Evolutionary conservation across 2,797 vertebrate genomes (phyloP).

Genomic region (Argya squamiceps): DNA sequence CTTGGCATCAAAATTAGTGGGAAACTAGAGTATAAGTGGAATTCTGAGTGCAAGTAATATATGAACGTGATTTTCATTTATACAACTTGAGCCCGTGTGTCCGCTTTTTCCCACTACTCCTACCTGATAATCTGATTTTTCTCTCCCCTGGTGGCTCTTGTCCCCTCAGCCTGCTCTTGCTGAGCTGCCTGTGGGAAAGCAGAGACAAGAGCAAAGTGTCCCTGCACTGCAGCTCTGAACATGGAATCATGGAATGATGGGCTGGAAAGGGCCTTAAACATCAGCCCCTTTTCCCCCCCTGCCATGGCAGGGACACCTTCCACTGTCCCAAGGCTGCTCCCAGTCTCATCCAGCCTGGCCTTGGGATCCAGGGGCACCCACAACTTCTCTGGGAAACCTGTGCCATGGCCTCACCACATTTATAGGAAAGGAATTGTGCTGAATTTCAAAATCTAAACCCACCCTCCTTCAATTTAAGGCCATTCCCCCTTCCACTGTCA

Average conservation of each 20-base stretch:
- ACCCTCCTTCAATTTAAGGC: background rate
- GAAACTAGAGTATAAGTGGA: background rate
- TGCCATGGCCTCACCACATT: accelerated
- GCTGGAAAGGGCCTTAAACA: background rate
- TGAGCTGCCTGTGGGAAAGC: background rate
- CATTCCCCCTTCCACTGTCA: accelerated
- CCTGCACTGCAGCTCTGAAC: background rate
- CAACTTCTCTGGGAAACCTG: background rate
- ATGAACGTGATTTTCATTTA: background rate
- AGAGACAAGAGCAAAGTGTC: background rate
- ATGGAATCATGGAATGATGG: background rate
- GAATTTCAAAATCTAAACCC: accelerated
- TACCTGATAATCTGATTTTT: background rate
- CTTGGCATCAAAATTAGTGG: background rate
- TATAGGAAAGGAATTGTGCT: accelerated
- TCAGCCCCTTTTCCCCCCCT: accelerated
- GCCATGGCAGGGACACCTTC: background rate
- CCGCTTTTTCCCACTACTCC: background rate
- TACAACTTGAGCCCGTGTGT: background rate
- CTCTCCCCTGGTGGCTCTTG: background rate
- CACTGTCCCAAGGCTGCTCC: accelerated
- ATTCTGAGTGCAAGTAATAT: background rate
- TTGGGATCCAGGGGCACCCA: background rate
- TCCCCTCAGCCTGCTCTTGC: background rate
- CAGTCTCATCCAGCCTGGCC: accelerated